Evolutionary conservation across 2,113 vertebrate genomes (phyloP).

Genomic region (Silurus glanis): DNA sequence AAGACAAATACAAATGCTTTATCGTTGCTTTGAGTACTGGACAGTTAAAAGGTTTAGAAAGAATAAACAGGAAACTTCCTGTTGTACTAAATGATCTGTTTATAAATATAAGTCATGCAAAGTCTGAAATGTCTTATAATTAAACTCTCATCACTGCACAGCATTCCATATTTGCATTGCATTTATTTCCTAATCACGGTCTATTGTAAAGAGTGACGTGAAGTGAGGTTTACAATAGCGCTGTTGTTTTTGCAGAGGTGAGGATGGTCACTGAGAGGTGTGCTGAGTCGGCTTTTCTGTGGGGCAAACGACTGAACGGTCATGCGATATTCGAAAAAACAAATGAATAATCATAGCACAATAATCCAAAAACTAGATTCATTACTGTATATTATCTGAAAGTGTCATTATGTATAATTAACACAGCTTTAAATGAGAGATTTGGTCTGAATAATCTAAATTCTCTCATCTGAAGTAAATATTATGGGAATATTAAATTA

Average conservation of each 20-base stretch:
- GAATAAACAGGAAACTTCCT: background rate
- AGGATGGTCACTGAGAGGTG: background rate
- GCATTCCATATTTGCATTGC: background rate
- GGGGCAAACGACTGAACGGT: background rate
- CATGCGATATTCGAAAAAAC: background rate
- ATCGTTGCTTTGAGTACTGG: background rate
- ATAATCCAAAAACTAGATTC: background rate
- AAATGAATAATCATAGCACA: background rate
- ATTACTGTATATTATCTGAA: background rate
- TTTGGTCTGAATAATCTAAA: background rate
- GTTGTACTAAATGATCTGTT: background rate
- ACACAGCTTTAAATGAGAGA: background rate
- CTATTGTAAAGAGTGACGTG: background rate
- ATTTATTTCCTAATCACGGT: constrained; percentile 7
- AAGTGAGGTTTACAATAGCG: background rate
- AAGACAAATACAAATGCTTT: background rate
- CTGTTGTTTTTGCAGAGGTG: background rate
- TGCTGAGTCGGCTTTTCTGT: background rate
- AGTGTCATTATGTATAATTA: background rate
- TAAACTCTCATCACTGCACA: background rate
- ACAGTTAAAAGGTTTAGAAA: background rate
- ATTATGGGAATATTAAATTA: no score
- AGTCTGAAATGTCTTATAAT: background rate
- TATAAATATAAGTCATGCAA: background rate
- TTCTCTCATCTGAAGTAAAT: background rate